Evolutionary conservation across 2,888 invertebrate species (phyloP).

Genomic region (Xanthorhoe spadicearia): DNA sequence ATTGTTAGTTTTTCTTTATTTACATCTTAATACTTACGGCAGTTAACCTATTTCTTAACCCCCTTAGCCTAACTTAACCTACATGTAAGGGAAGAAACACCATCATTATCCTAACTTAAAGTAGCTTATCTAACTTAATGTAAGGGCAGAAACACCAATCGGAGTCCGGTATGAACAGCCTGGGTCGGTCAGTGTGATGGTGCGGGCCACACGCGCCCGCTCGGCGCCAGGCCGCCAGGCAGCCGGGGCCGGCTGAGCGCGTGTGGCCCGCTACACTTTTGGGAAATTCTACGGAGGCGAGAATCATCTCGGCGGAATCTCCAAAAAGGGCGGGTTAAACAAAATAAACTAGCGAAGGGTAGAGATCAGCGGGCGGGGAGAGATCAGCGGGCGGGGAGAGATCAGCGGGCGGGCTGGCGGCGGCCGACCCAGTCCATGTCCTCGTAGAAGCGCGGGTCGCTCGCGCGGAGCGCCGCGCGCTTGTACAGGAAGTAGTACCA

Average conservation of each 20-base stretch:
- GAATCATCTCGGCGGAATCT: constrained; percentile 15
- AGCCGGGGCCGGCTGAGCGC: background rate
- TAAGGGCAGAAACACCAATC: constrained; percentile 7
- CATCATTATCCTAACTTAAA: constrained; percentile 1
- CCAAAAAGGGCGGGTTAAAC: constrained; percentile 3
- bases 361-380: too few species aligned
- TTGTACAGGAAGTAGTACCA: constrained; percentile 97
- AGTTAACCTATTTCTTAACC: constrained; percentile 1
- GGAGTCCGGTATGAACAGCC: constrained; percentile 18
- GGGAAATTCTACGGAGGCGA: constrained; percentile 13
- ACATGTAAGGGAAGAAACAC: constrained; percentile 4
- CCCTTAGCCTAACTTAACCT: constrained; percentile 2
- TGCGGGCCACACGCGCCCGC: constrained; percentile 20
- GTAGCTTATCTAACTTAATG: constrained; percentile 3
- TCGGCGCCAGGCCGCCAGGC: background rate
- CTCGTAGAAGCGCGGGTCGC: constrained; percentile 95
- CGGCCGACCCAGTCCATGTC: constrained; percentile 92
- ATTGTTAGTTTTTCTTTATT: constrained; percentile 29
- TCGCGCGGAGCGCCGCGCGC: constrained; percentile 92
- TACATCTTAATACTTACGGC: constrained; percentile 22
- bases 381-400: background rate
- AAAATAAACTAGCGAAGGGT: background rate
- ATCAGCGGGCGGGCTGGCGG: constrained; percentile 69
- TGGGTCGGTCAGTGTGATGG: constrained; percentile 3
- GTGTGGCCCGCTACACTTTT: constrained; percentile 25